Evolutionary conservation across 1,140 invertebrate genomes (phyloP).

Genomic region (Sarcophaga bullata): DNA sequence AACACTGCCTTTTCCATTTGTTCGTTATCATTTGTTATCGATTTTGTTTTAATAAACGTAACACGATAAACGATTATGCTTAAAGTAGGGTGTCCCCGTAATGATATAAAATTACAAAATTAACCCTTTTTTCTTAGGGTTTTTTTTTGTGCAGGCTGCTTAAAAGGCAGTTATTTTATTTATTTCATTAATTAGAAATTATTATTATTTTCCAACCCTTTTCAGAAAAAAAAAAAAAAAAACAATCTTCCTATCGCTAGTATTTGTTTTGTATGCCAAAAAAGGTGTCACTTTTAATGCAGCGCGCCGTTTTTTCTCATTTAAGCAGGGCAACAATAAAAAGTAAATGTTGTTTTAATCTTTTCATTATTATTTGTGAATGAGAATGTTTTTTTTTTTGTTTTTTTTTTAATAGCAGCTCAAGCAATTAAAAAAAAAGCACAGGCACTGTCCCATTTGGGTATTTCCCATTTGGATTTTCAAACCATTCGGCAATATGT

Average conservation of each 20-base stretch:
- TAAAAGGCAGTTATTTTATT: slow-evolving; percentile 54
- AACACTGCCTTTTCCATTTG: no score
- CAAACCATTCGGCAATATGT: slow-evolving; percentile 20
- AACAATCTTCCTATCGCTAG: not conserved
- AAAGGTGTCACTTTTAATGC: slow-evolving; percentile 22
- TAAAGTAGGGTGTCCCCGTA: no score
- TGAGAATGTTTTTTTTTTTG: not conserved
- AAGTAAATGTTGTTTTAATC: not conserved
- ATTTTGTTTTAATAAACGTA: no score
- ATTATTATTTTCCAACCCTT: slow-evolving; percentile 26
- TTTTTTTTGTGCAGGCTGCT: not conserved
- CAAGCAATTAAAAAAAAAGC: not conserved
- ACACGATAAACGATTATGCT: no score
- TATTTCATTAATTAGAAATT: slow-evolving; percentile 65
- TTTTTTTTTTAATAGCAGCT: not conserved
- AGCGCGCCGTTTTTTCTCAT: not conserved
- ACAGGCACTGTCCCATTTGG: slow-evolving; percentile 22
- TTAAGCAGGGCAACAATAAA: not conserved
- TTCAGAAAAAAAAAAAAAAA: not conserved
- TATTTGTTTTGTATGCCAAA: slow-evolving; percentile 5
- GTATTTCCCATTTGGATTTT: not conserved
- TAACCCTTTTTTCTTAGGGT: slow-evolving; percentile 24
- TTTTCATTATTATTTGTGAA: slow-evolving; percentile 19
- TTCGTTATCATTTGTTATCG: no score
- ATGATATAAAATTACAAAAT: slow-evolving; percentile 3